Conservation (phyloP, 53 echinoderm and acorn worm genomes). For the Holothuria leucospilota region DNA sequence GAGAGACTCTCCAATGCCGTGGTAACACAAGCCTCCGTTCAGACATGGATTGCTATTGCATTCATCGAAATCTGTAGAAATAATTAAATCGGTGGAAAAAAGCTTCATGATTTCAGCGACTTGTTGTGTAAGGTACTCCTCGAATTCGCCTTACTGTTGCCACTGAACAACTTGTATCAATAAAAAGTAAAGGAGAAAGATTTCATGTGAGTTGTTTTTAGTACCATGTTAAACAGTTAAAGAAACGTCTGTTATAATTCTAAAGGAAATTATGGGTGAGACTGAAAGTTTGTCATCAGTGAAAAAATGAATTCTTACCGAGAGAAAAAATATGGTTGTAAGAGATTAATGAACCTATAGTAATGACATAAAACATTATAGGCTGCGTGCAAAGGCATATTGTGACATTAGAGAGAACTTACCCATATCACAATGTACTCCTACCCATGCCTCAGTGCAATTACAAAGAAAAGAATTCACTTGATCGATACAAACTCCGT, state of each 20-base stretch:
- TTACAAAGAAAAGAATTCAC: slow-evolving; percentile 68
- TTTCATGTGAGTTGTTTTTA: too few relatives aligned
- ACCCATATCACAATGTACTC: slow-evolving; percentile 71
- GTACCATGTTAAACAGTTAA: too few relatives aligned
- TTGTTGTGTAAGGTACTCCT: neutral
- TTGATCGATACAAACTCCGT: slow-evolving; percentile 63
- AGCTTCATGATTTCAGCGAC: neutral
- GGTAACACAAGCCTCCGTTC: slow-evolving; percentile 86
- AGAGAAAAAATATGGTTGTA: too few relatives aligned
- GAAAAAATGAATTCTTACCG: too few relatives aligned
- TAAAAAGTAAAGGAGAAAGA: too few relatives aligned
- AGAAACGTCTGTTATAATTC: too few relatives aligned
- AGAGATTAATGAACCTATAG: too few relatives aligned
- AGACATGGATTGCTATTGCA: slow-evolving; percentile 87
- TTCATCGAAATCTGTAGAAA: slow-evolving; percentile 87
- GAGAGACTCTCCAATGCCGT: slow-evolving; percentile 85
- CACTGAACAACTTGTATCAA: neutral
- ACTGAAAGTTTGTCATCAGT: too few relatives aligned
- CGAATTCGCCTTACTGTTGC: neutral
- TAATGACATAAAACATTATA: too few relatives aligned
- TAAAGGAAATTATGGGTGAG: too few relatives aligned
- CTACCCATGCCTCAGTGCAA: slow-evolving; percentile 78
- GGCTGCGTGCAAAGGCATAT: too few relatives aligned
- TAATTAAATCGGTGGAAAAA: neutral
- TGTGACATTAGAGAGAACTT: neutral